Evolutionary conservation across 1,140 invertebrate genomes (phyloP).

Genomic region (Gryon sp.): DNA sequence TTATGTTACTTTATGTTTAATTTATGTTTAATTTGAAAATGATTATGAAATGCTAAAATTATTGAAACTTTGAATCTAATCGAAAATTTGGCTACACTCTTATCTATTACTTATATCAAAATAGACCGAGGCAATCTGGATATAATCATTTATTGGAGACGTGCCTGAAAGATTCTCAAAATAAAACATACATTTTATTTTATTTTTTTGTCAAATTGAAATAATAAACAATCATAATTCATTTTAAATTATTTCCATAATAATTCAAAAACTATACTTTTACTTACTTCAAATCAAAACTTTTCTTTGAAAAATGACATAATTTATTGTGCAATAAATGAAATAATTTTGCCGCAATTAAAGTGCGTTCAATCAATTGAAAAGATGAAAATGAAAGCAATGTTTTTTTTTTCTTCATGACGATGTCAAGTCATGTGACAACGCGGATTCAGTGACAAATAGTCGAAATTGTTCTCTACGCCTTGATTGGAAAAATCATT

Average conservation of each 20-base stretch:
- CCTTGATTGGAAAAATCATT: slow-evolving; percentile 27
- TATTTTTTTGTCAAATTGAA: too few species aligned
- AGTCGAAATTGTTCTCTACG: slow-evolving; percentile 10
- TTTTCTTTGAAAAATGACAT: too few species aligned
- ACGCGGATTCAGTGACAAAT: neutral
- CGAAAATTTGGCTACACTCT: slow-evolving; percentile 31
- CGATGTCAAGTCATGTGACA: neutral
- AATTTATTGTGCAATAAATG: too few species aligned
- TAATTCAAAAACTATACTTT: too few species aligned
- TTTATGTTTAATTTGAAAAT: too few species aligned
- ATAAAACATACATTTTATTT: slow-evolving; percentile 39
- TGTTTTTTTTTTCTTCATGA: too few species aligned
- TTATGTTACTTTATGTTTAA: too few species aligned
- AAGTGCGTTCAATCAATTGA: too few species aligned
- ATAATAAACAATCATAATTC: too few species aligned
- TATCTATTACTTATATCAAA: slow-evolving; percentile 63
- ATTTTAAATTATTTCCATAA: neutral
- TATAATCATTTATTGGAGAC: slow-evolving; percentile 62
- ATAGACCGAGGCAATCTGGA: slow-evolving; percentile 63
- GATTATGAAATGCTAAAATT: slow-evolving; percentile 3
- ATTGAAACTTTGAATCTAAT: slow-evolving; percentile 32
- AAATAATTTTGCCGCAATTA: too few species aligned
- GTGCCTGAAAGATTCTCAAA: slow-evolving; percentile 52
- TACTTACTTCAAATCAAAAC: too few species aligned
- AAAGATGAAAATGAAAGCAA: too few species aligned